Evolutionary conservation across 2,113 vertebrate genomes (phyloP).

Genomic region (Mustela lutreola): DNA sequence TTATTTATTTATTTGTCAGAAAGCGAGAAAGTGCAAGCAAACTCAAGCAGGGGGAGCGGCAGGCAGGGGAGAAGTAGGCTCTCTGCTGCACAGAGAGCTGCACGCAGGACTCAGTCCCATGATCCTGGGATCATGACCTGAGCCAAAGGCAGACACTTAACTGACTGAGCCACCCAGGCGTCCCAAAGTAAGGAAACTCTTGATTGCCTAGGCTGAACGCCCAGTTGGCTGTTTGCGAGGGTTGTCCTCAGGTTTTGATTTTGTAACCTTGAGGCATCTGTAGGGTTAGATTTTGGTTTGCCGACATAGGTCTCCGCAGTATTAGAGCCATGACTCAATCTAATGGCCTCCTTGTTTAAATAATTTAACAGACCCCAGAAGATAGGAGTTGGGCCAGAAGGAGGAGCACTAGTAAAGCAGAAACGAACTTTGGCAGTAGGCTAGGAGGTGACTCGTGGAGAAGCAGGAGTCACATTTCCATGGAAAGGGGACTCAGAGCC

Average conservation of each 20-base stretch:
- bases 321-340: background rate
- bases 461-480: background rate
- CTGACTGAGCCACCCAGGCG: too few relatives aligned
- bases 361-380: background rate
- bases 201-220: background rate
- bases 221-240: background rate
- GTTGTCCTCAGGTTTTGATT: background rate
- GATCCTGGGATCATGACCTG: too few relatives aligned
- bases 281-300: background rate
- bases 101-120: too few relatives aligned
- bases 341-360: background rate
- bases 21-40: too few relatives aligned
- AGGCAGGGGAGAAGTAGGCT: too few relatives aligned
- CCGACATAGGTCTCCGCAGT: background rate
- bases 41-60: too few relatives aligned
- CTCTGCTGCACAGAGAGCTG: too few relatives aligned
- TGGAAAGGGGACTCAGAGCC: background rate
- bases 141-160: too few relatives aligned
- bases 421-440: background rate
- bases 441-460: background rate
- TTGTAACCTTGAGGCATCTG: background rate
- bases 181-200: background rate
- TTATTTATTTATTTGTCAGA: too few relatives aligned
- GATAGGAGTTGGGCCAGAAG: background rate
- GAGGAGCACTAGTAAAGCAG: background rate